A percentile compares a stretch with the other conserved stretches of the same genome.
Conservation (phyloP, 2,113 vertebrate genomes). For the Rhinopithecus roxellana region DNA sequence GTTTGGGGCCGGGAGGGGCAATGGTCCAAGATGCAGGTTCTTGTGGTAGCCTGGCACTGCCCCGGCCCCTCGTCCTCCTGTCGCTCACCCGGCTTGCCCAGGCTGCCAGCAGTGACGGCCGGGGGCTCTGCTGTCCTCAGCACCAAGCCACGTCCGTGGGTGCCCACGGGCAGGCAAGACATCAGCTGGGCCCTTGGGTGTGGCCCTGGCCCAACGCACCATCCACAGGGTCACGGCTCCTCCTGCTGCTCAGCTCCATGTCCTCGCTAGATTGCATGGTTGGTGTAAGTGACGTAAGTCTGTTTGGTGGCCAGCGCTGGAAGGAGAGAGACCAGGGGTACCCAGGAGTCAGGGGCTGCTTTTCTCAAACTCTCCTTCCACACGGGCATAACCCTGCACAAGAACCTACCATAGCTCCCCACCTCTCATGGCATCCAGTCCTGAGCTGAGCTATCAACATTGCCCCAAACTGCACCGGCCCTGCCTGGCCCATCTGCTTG, state of each 20-base stretch:
- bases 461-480: not conserved
- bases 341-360: not conserved
- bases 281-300: conserved; percentile 98
- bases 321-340: conserved; percentile 70
- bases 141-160: conserved; percentile 65
- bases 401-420: not conserved
- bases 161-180: conserved; percentile 3
- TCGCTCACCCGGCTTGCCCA: conserved; percentile 28
- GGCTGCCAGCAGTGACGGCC: not conserved
- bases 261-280: conserved; percentile 93
- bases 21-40: conserved; percentile 49
- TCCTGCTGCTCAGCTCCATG: not conserved
- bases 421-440: not conserved
- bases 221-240: conserved; percentile 33
- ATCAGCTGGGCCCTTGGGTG: not conserved
- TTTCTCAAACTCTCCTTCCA: not conserved
- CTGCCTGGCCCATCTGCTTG: accelerated
- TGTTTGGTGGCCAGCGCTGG: conserved; percentile 94
- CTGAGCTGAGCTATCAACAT: not conserved
- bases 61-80: conserved; percentile 46
- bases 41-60: conserved; percentile 55
- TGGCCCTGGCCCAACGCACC: not conserved
- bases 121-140: conserved; percentile 53
- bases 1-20: conserved; percentile 81
- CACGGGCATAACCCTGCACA: too few species aligned